Percentiles rank a stretch among this genome's conserved stretches.
phyloP scores from a whole-genome alignment of 2,113 vertebrate species.

The Psammodynastes pulverulentus region DNA sequence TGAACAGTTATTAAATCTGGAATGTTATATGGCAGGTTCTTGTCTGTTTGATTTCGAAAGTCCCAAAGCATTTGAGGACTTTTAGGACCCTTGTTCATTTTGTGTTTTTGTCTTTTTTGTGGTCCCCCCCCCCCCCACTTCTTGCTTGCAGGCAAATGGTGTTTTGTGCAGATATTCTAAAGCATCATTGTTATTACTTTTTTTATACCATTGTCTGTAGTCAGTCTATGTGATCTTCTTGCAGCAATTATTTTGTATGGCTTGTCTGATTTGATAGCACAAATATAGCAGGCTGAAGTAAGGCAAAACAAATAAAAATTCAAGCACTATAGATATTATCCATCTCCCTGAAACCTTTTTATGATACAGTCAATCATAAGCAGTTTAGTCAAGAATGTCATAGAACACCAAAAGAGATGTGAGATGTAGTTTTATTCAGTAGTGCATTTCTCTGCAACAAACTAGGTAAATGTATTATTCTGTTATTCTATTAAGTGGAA shows the following conservation, averaged over 20 bases:
- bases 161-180: neutral
- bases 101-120: neutral
- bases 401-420: conserved; percentile 82
- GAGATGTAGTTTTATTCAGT: conserved; percentile 52
- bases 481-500: neutral
- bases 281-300: conserved; percentile 56
- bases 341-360: conserved; percentile 96
- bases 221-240: neutral
- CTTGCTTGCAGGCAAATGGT: neutral
- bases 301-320: conserved; percentile 60
- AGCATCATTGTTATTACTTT: neutral
- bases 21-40: neutral
- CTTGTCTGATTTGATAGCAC: conserved; percentile 44
- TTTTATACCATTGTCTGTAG: neutral
- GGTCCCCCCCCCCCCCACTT: neutral
- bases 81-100: neutral
- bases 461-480: conserved; percentile 29
- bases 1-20: neutral
- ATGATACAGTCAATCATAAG: conserved; percentile 86
- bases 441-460: conserved; percentile 54
- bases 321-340: conserved; percentile 89
- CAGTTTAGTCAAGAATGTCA: conserved; percentile 78
- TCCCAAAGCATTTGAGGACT: neutral
- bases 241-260: conserved; percentile 24
- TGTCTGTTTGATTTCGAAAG: neutral